These are phyloP conservation scores for Anaspis maculata DNA, from an alignment of 2,888 invertebrate species.

Conservation along the genomic window DNA sequence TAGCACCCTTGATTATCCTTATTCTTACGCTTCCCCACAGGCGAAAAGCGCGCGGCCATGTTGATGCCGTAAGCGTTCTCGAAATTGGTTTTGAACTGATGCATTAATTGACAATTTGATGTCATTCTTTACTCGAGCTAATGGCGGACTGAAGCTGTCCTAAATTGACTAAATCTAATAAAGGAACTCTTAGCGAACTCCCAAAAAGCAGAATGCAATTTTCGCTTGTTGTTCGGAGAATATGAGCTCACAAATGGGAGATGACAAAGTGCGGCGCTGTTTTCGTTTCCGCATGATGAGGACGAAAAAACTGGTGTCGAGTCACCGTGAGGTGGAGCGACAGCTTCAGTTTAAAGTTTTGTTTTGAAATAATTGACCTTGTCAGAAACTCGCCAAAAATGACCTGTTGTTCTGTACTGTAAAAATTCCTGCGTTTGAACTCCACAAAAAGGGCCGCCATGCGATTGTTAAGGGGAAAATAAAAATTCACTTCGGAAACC, in stretches of 20 bases:
- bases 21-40: slow-evolving; percentile 30
- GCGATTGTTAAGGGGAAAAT: no score
- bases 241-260: slow-evolving; percentile 8
- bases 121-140: slow-evolving; percentile 38
- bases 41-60: slow-evolving; percentile 31
- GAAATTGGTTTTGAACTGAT: slow-evolving; percentile 40
- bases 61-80: slow-evolving; percentile 27
- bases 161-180: slow-evolving; percentile 40
- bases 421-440: no score
- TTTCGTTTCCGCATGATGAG: no score
- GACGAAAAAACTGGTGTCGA: no score
- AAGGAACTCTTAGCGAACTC: slow-evolving; percentile 30
- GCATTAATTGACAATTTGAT: slow-evolving; percentile 42
- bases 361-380: no score
- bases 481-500: no score
- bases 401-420: no score
- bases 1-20: slow-evolving; percentile 35
- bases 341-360: no score
- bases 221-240: slow-evolving; percentile 16
- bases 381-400: no score
- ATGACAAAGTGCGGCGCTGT: slow-evolving; percentile 9
- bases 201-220: slow-evolving; percentile 23
- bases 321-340: no score
- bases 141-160: slow-evolving; percentile 38
- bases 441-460: no score